Percentiles rank a stretch among this genome's conserved stretches.
phyloP scores from a whole-genome alignment of 2,797 vertebrate species.

The Xiphophorus birchmanni region DNA sequence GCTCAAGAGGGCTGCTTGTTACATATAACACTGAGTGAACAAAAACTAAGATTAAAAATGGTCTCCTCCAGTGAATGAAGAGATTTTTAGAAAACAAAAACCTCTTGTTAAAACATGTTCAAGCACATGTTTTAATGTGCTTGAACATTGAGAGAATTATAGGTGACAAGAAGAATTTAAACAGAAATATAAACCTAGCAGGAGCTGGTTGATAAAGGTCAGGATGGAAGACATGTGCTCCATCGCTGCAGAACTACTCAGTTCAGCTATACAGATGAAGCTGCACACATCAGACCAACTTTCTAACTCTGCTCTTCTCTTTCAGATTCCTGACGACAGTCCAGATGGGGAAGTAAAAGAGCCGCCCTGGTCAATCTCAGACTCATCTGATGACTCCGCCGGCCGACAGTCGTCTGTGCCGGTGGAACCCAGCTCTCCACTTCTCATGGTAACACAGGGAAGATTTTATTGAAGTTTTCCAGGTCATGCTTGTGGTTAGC shows the following conservation, averaged over 20 bases:
- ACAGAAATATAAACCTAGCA: background rate
- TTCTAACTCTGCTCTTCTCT: slow-evolving; percentile 13
- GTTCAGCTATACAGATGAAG: background rate
- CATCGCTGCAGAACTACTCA: background rate
- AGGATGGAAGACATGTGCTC: background rate
- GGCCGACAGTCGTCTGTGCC: slow-evolving; percentile 88
- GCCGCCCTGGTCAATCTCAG: slow-evolving; percentile 92
- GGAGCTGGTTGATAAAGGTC: background rate
- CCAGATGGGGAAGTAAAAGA: slow-evolving; percentile 93
- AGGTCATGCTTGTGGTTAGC: background rate
- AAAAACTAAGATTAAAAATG: background rate
- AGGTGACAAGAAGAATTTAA: background rate
- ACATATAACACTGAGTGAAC: no score
- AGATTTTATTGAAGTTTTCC: background rate
- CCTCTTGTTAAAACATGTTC: no score
- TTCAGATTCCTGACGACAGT: slow-evolving; percentile 90
- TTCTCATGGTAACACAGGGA: slow-evolving; percentile 44
- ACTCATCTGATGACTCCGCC: slow-evolving; percentile 94
- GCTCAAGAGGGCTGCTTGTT: background rate
- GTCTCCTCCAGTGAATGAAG: background rate
- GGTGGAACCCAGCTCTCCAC: slow-evolving; percentile 67
- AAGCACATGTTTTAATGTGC: background rate
- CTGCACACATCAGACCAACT: background rate
- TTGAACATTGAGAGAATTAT: background rate
- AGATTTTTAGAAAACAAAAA: background rate